Evolutionary conservation across 2,113 vertebrate species (phyloP).

Genomic region (Centropus unirufus): DNA sequence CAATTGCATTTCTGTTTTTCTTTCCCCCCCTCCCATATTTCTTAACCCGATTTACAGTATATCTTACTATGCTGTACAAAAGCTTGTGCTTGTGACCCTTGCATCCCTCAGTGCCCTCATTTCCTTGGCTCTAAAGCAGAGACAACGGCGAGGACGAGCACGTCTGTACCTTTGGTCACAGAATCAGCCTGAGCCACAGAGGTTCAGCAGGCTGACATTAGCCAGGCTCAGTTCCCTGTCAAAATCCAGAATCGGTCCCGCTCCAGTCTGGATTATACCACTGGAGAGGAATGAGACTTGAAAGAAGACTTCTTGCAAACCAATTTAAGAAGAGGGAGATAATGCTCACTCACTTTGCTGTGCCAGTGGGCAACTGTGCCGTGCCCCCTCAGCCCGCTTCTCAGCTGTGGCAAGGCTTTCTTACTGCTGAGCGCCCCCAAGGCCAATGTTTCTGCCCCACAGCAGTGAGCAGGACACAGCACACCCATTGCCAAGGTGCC

Average conservation of each 20-base stretch:
- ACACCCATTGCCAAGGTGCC: neutral
- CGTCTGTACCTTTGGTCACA: neutral
- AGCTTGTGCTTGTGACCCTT: neutral
- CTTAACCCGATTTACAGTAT: neutral
- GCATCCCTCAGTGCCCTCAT: neutral
- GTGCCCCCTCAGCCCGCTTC: neutral
- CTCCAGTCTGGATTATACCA: neutral
- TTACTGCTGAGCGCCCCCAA: neutral
- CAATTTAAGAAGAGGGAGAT: neutral
- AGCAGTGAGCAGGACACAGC: rapidly evolving
- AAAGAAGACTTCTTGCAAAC: neutral
- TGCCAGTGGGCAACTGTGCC: neutral
- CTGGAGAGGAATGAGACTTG: neutral
- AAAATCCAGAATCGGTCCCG: neutral
- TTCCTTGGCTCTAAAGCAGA: neutral
- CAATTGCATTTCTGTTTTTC: neutral
- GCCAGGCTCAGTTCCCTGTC: neutral
- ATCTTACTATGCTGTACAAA: neutral
- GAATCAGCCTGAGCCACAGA: neutral
- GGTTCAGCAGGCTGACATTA: neutral
- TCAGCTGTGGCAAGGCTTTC: rapidly evolving
- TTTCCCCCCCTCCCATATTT: neutral
- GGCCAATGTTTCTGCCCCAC: rapidly evolving
- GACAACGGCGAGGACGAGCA: neutral
- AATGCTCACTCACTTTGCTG: neutral